Conservation (phyloP, 1,140 invertebrate genomes). For the Psix sp. region DNA sequence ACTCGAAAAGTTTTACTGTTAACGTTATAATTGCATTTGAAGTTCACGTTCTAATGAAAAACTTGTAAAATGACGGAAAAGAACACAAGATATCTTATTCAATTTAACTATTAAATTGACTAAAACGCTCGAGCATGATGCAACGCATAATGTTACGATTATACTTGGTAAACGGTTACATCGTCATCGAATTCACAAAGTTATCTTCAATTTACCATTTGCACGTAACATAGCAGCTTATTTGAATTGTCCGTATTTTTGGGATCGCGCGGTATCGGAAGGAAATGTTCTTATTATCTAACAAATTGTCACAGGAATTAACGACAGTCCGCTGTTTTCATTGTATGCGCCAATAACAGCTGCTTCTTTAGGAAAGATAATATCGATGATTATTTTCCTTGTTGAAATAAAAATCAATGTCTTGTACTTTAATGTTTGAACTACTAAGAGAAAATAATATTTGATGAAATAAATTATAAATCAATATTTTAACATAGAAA, state of each 20-base stretch:
- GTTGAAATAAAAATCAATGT: too few species aligned
- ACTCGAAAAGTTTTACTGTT: slow-evolving; percentile 12
- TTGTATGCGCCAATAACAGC: too few species aligned
- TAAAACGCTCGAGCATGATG: slow-evolving; percentile 29
- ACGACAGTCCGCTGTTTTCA: too few species aligned
- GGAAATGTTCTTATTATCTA: slow-evolving; percentile 40
- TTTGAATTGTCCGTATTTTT: slow-evolving; percentile 39
- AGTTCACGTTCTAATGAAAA: slow-evolving; percentile 40
- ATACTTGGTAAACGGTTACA: slow-evolving; percentile 29
- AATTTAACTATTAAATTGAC: slow-evolving; percentile 33
- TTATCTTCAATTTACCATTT: slow-evolving; percentile 42
- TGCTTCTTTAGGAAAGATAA: too few species aligned
- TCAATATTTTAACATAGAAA: too few species aligned
- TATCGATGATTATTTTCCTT: too few species aligned
- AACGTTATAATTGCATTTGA: slow-evolving; percentile 39
- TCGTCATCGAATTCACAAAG: slow-evolving; percentile 32
- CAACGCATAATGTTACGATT: slow-evolving; percentile 24
- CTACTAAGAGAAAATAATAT: too few species aligned
- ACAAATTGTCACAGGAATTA: too few species aligned
- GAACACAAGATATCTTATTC: too few species aligned
- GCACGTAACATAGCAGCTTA: slow-evolving; percentile 21
- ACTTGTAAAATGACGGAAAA: too few species aligned
- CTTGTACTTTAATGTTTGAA: too few species aligned
- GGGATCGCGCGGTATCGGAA: slow-evolving; percentile 36
- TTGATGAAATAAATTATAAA: too few species aligned